Conservation (phyloP, 2,888 invertebrate species). For the Hoplodrina ambigua region DNA sequence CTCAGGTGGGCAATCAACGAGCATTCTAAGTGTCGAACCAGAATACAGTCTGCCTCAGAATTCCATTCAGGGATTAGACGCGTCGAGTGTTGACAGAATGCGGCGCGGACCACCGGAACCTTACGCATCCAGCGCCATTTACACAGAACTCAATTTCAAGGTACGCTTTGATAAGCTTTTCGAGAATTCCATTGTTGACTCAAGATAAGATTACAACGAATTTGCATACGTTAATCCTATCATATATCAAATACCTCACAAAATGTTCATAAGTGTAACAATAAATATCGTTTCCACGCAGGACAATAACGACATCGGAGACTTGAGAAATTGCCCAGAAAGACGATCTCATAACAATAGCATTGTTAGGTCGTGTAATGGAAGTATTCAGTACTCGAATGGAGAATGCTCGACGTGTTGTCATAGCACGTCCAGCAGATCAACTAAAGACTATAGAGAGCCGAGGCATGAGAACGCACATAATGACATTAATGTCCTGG, state of each 20-base stretch:
- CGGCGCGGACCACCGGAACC: slow-evolving; percentile 87
- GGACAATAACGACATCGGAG: slow-evolving; percentile 87
- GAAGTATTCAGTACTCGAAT: slow-evolving; percentile 87
- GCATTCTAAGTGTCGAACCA: slow-evolving; percentile 85
- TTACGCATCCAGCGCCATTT: slow-evolving; percentile 88
- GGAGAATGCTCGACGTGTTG: slow-evolving; percentile 89
- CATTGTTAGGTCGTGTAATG: slow-evolving; percentile 88
- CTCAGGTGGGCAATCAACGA: slow-evolving; percentile 85
- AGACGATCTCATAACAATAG: slow-evolving; percentile 89
- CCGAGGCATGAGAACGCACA: slow-evolving; percentile 82
- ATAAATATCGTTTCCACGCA: slow-evolving; percentile 77
- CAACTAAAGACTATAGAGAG: slow-evolving; percentile 87
- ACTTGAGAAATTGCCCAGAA: slow-evolving; percentile 85
- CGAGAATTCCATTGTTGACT: slow-evolving; percentile 74
- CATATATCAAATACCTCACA: slow-evolving; percentile 63
- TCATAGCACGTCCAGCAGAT: slow-evolving; percentile 88
- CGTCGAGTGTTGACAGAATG: slow-evolving; percentile 84
- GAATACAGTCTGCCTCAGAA: slow-evolving; percentile 88
- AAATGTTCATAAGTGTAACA: slow-evolving; percentile 59
- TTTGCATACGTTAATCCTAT: slow-evolving; percentile 76
- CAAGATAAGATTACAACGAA: slow-evolving; percentile 80
- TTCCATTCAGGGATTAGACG: slow-evolving; percentile 86
- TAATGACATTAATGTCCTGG: slow-evolving; percentile 84
- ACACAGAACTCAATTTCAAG: slow-evolving; percentile 90
- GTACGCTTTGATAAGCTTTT: slow-evolving; percentile 83